Percentiles rank a stretch among this genome's conserved stretches.
phyloP scores from a whole-genome alignment of 2,113 vertebrate species.

The Melanerpes formicivorus region DNA sequence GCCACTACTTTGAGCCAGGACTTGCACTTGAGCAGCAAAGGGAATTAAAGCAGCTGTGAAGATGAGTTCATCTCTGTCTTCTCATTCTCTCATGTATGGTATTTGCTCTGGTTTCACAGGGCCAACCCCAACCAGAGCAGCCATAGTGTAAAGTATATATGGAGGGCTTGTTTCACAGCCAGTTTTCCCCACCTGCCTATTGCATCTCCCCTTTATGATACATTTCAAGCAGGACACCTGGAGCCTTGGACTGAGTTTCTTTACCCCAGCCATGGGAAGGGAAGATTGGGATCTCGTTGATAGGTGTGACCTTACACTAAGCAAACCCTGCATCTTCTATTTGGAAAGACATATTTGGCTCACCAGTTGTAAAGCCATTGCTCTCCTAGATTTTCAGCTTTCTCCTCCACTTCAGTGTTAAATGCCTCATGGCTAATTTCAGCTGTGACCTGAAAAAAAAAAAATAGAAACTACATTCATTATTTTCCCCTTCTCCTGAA shows the following conservation, averaged over 20 bases:
- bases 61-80: not conserved
- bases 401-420: not conserved
- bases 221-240: not conserved
- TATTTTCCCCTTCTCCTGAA: not conserved
- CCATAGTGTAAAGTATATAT: not conserved
- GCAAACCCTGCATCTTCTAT: not conserved
- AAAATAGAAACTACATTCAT: not conserved
- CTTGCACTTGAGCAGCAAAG: not conserved
- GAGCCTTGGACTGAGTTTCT: not conserved
- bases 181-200: not conserved
- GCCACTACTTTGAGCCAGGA: not conserved
- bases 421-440: not conserved
- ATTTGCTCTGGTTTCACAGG: not conserved
- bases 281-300: not conserved
- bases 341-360: not conserved
- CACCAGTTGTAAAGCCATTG: not conserved
- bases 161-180: not conserved
- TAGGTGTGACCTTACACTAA: not conserved
- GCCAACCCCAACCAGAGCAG: not conserved
- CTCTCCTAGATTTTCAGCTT: not conserved
- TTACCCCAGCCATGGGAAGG: not conserved
- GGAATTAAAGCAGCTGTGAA: not conserved
- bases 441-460: conserved; percentile 4
- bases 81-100: not conserved
- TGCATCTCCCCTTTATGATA: not conserved